Evolutionary conservation across 2,797 vertebrate genomes (phyloP), one percentile per base, ranked within the genome.

Genomic region (Meriones psammophilus): DNA sequence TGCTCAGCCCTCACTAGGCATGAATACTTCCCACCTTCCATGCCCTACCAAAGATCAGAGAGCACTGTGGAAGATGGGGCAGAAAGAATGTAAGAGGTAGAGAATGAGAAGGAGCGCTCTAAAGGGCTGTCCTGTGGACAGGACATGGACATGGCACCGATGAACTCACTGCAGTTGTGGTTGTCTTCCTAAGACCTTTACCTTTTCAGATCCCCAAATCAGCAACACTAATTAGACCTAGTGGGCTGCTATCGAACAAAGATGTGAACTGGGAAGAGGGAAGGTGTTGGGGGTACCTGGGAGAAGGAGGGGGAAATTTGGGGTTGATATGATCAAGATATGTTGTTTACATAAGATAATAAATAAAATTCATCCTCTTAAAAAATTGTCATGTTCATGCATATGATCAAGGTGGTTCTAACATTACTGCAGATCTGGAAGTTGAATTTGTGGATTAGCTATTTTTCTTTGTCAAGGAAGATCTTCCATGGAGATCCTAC

Each of bases 391-490:
- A 5, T 56, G 50, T 76, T 81, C 8, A 79, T 54, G 12, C 8
- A 39, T 50, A 36, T 60, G 33, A 62, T 81, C 13, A 42, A 92
- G 30, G 39, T 78, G 80, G 46, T 85, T 93, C 46, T 81, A 73
- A 24, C 76, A 64, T 60, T 73, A 46, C 3, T 71, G 26, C 20
- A 60, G 91, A 50, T 54, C 73, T 88, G 69, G 66, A 9, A 68
- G 86, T 80, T 56, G 33, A 69, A 68, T 91, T 92, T 93, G n/a
- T 89, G 68, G 15, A 64, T 94, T 71, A 54, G 86, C 28, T 24
- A 66, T 94, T 80, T 30, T 39, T 58, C 18, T 54, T 89, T 97
- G 96, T 96, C 60, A 96, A 91, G 85, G 42, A 68, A 77, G 5
- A 2, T 91, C 33, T 17, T 64, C 87, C 93, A 89, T 98, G 96